phyloP scores from a whole-genome alignment of 2,113 vertebrate genomes.

The Cnemophilus loriae region DNA sequence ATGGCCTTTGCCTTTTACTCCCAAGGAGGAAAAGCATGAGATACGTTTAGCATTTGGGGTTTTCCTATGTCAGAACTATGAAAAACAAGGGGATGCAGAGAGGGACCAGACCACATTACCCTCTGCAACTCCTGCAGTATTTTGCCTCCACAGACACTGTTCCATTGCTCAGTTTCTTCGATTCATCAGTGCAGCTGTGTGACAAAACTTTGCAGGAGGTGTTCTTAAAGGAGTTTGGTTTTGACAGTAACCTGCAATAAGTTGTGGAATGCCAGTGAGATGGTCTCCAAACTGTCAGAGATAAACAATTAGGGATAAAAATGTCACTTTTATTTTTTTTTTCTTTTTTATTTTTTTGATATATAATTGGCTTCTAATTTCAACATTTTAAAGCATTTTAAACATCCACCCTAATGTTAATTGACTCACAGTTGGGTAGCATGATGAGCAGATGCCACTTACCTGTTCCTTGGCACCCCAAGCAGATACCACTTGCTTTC shows the following conservation, averaged over 20 bases:
- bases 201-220: background rate
- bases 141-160: background rate
- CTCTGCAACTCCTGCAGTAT: background rate
- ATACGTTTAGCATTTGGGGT: background rate
- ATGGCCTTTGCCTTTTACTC: background rate
- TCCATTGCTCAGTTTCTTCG: background rate
- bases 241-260: background rate
- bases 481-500: background rate
- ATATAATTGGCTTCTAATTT: background rate
- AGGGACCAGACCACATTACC: background rate
- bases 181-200: background rate
- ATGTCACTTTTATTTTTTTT: background rate
- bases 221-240: background rate
- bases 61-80: background rate
- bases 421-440: background rate
- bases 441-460: conserved; percentile 6
- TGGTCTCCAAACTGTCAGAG: background rate
- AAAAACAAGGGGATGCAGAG: background rate
- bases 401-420: background rate
- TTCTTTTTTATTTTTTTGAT: background rate
- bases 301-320: background rate
- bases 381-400: background rate
- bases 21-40: background rate
- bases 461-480: background rate
- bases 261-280: background rate